phyloP scores from a whole-genome alignment of 2,888 invertebrate genomes.

The Nephrotoma appendiculata region DNA sequence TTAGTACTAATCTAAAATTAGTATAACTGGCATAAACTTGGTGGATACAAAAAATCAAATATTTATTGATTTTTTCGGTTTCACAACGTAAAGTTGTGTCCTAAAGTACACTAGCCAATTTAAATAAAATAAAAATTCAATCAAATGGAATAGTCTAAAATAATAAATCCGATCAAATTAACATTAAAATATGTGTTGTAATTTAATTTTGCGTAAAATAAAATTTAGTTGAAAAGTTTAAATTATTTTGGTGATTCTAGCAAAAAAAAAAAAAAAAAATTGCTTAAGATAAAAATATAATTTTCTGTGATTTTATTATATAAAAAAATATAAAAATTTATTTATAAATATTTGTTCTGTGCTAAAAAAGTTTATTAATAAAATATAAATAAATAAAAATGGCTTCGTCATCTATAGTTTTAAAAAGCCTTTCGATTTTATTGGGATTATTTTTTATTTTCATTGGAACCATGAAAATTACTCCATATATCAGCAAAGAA shows the following conservation, averaged over 20 bases:
- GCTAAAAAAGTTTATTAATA: neutral
- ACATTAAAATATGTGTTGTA: neutral
- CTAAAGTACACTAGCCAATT: neutral
- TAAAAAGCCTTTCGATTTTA: constrained; percentile 80
- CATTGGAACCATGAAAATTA: constrained; percentile 83
- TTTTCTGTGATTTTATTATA: neutral
- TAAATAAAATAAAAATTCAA: neutral
- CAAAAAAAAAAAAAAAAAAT: neutral
- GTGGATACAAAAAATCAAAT: neutral
- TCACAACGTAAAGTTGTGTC: neutral
- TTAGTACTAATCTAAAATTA: neutral
- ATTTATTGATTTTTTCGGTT: constrained; percentile 4
- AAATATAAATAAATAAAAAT: constrained; percentile 6
- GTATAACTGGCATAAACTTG: neutral
- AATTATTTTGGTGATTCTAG: neutral
- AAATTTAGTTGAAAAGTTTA: neutral
- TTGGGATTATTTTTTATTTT: constrained; percentile 91
- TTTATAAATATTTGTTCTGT: neutral
- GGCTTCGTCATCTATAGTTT: constrained; percentile 51
- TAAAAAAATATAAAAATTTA: neutral
- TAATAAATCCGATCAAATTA: neutral
- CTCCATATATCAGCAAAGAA: constrained; percentile 84
- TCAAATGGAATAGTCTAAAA: neutral
- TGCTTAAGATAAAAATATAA: neutral
- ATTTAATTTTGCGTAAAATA: neutral